Evolutionary conservation across 2,113 vertebrate species (phyloP).

Genomic region (Rhombomys opimus): DNA sequence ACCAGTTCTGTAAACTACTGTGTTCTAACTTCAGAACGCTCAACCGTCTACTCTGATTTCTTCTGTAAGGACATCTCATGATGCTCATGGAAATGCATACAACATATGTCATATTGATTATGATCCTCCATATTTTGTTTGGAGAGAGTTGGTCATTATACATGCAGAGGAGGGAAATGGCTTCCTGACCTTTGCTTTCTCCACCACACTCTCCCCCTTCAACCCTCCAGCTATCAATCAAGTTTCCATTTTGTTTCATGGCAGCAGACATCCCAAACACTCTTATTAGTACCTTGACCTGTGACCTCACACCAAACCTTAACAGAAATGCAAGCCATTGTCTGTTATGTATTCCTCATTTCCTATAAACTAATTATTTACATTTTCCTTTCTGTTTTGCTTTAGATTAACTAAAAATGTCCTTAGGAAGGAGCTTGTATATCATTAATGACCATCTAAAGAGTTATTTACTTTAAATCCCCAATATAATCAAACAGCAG

Average conservation of each 20-base stretch:
- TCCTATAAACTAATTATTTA: conserved; percentile 87
- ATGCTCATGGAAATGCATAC: conserved; percentile 88
- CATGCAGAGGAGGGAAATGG: conserved; percentile 91
- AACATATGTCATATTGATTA: conserved; percentile 95
- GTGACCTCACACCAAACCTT: conserved; percentile 94
- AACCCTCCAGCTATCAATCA: conserved; percentile 97
- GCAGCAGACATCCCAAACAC: conserved; percentile 99
- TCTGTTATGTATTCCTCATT: conserved; percentile 86
- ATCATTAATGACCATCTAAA: conserved; percentile 38
- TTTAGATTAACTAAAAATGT: conserved; percentile 53
- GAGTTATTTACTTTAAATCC: conserved; percentile 43
- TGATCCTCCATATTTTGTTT: conserved; percentile 89
- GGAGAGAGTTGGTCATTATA: conserved; percentile 88
- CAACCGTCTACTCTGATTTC: conserved; percentile 89
- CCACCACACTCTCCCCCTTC: conserved; percentile 88
- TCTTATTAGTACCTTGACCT: conserved; percentile 98
- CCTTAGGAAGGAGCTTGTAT: conserved; percentile 17
- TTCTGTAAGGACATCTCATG: conserved; percentile 90
- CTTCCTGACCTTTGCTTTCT: conserved; percentile 93
- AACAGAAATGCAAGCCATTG: conserved; percentile 88
- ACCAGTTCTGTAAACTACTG: conserved; percentile 23
- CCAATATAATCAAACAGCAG: conserved; percentile 47
- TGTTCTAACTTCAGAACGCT: conserved; percentile 44
- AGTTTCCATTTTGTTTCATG: conserved; percentile 99
- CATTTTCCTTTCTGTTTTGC: conserved; percentile 72